Percentiles rank a stretch among this genome's conserved stretches.
Evolutionary conservation across 1,140 invertebrate species (phyloP).

Genomic region (Cydia amplana): DNA sequence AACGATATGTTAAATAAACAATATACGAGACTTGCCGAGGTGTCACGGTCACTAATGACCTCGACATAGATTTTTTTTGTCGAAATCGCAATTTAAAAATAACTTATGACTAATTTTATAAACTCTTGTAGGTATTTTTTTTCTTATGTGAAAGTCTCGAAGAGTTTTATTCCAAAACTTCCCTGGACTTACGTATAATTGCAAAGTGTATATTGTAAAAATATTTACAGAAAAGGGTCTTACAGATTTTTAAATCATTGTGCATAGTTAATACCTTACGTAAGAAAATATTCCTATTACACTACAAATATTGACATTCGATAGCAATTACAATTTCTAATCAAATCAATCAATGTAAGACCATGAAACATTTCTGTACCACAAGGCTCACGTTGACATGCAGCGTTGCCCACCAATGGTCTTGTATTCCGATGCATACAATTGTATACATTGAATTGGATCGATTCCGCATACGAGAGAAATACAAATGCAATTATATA

Average conservation of each 20-base stretch:
- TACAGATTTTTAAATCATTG: neutral
- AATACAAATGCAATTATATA: constrained; percentile 31
- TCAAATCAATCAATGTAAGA: constrained; percentile 20
- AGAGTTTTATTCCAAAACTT: no score
- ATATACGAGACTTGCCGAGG: constrained; percentile 20
- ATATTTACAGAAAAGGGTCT: neutral
- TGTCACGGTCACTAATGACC: constrained; percentile 34
- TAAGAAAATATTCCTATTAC: neutral
- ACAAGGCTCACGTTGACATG: neutral
- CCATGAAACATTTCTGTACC: constrained; percentile 3
- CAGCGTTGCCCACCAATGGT: neutral
- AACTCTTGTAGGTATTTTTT: no score
- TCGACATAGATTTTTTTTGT: constrained; percentile 35
- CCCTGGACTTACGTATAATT: no score
- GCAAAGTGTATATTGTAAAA: no score
- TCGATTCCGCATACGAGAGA: constrained; percentile 16
- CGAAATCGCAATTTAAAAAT: constrained; percentile 29
- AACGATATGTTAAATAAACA: constrained; percentile 14
- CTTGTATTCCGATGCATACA: constrained; percentile 1
- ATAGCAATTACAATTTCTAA: constrained; percentile 30
- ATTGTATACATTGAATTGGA: constrained; percentile 3
- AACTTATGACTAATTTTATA: neutral
- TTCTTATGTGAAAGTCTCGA: no score
- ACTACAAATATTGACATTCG: constrained; percentile 11
- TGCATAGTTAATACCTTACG: neutral